These are phyloP conservation scores for Nysson spinosus DNA, from an alignment of 2,888 invertebrate genomes.

Conservation along the genomic window DNA sequence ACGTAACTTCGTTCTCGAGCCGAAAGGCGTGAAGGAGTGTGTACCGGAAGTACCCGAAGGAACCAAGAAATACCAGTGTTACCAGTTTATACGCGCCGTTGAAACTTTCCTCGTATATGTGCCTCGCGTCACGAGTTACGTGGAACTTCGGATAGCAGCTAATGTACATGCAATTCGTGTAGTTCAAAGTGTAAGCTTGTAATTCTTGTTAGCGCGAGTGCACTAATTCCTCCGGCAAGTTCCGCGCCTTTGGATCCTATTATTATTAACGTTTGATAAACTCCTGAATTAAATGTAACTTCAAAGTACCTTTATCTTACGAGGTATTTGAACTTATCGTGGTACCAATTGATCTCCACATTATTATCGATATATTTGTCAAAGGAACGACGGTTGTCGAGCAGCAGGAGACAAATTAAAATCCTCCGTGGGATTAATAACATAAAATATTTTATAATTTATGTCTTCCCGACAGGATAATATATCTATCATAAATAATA, in stretches of 20 bases:
- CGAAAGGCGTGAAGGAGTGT: neutral
- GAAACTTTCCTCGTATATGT: slow-evolving; percentile 29
- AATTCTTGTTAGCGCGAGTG: slow-evolving; percentile 21
- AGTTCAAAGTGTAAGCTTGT: slow-evolving; percentile 28
- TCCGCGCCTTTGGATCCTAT: slow-evolving; percentile 7
- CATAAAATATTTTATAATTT: too few relatives aligned
- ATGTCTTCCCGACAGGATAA: too few relatives aligned
- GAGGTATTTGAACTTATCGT: too few relatives aligned
- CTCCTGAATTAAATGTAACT: slow-evolving; percentile 10
- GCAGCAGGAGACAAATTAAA: too few relatives aligned
- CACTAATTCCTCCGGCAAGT: slow-evolving; percentile 32
- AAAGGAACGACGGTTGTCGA: too few relatives aligned
- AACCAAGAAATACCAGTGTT: slow-evolving; percentile 17
- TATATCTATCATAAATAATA: too few relatives aligned
- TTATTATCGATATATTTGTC: too few relatives aligned
- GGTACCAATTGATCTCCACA: too few relatives aligned
- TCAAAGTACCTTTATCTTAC: too few relatives aligned
- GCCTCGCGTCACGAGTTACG: slow-evolving; percentile 32
- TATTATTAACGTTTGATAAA: slow-evolving; percentile 40
- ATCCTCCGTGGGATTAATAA: too few relatives aligned
- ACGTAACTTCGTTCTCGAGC: slow-evolving; percentile 3
- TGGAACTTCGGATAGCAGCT: slow-evolving; percentile 54
- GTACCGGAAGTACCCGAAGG: neutral
- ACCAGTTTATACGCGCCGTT: neutral
- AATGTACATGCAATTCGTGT: slow-evolving; percentile 40